Percentiles rank a stretch among this genome's conserved stretches.
Conservation (phyloP, 1,140 invertebrate genomes). For the Parapsyche elsis region DNA sequence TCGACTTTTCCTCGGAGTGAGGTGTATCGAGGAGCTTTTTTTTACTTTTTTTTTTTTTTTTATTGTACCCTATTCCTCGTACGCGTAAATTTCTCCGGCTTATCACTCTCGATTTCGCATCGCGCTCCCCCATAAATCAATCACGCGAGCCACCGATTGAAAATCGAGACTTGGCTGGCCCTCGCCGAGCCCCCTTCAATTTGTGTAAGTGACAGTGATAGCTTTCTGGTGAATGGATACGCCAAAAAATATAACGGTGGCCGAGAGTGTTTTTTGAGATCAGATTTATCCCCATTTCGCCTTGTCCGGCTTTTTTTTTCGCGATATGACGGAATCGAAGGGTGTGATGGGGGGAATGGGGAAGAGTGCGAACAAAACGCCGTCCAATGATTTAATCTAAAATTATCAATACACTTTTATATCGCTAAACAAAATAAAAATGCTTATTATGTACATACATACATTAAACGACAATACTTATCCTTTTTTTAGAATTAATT, state of each 20-base stretch:
- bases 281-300: constrained; percentile 59
- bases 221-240: constrained; percentile 56
- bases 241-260: constrained; percentile 51
- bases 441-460: too few relatives aligned
- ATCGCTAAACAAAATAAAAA: too few relatives aligned
- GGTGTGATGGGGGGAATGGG: background rate
- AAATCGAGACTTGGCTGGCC: constrained; percentile 52
- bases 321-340: background rate
- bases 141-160: constrained; percentile 18
- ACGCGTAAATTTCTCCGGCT: background rate
- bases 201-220: constrained; percentile 69
- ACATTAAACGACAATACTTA: too few relatives aligned
- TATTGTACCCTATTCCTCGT: background rate
- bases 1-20: too few relatives aligned
- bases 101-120: background rate
- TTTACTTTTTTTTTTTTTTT: too few relatives aligned
- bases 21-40: too few relatives aligned
- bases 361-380: background rate
- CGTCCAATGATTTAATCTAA: constrained; percentile 21
- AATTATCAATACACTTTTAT: too few relatives aligned
- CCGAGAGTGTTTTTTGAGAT: constrained; percentile 52
- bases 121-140: constrained; percentile 14
- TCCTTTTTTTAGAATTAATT: too few relatives aligned
- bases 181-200: constrained; percentile 65
- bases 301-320: constrained; percentile 33